Evolutionary conservation across 2,797 vertebrate genomes (phyloP).

Genomic region (Galagoides demidoff): DNA sequence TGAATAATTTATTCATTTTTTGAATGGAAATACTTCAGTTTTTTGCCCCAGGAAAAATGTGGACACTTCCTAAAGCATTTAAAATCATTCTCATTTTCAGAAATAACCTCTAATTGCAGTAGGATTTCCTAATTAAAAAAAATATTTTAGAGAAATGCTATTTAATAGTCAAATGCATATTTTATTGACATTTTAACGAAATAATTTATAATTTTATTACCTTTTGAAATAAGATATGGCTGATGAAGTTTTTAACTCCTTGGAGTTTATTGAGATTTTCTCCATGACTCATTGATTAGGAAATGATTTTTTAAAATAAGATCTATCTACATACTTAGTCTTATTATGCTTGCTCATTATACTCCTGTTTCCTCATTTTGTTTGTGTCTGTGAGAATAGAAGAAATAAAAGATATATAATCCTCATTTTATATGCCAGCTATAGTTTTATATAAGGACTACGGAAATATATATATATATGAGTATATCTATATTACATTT

Average conservation of each 20-base stretch:
- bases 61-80: neutral
- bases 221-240: neutral
- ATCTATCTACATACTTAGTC: neutral
- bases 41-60: neutral
- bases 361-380: neutral
- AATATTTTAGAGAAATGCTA: neutral
- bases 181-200: neutral
- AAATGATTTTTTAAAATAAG: neutral
- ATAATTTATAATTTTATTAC: neutral
- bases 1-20: neutral
- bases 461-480: neutral
- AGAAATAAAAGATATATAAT: neutral
- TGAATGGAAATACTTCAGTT: neutral
- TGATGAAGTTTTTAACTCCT: neutral
- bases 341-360: neutral
- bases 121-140: neutral
- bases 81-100: neutral
- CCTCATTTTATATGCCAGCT: neutral
- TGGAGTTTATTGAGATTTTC: neutral
- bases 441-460: neutral
- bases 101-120: neutral
- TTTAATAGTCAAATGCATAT: neutral
- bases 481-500: neutral
- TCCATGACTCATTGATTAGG: neutral
- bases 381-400: neutral